Conservation (phyloP, 2,888 invertebrate genomes). For the Stramonita haemastoma region DNA sequence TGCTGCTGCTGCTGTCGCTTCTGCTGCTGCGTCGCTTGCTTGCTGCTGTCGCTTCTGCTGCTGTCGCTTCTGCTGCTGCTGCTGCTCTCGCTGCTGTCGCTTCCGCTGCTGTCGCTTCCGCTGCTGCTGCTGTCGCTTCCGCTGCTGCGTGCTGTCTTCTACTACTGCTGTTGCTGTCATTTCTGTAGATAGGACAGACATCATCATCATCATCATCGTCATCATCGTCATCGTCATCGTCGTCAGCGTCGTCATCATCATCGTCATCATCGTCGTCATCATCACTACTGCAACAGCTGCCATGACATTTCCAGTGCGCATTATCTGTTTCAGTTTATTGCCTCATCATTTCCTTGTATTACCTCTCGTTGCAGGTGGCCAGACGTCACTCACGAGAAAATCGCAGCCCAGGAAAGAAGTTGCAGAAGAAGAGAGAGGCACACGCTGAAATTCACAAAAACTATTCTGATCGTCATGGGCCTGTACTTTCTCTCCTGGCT, state of each 20-base stretch:
- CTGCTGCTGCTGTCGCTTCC: too few species aligned
- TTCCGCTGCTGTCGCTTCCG: too few species aligned
- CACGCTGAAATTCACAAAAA: constrained; percentile 45
- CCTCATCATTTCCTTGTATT: not conserved
- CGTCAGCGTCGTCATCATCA: not conserved
- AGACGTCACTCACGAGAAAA: constrained; percentile 40
- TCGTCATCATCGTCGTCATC: not conserved
- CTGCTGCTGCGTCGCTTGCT: too few species aligned
- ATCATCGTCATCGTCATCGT: not conserved
- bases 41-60: too few species aligned
- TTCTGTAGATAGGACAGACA: not conserved
- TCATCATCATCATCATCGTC: too few species aligned
- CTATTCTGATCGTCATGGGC: constrained; percentile 45
- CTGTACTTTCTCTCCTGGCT: constrained; percentile 14
- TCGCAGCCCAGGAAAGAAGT: constrained; percentile 32
- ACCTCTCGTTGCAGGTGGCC: constrained; percentile 39
- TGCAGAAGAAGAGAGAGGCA: not conserved
- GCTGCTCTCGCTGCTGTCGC: too few species aligned
- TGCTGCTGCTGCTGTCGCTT: too few species aligned
- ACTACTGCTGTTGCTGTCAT: not conserved
- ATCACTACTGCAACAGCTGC: not conserved
- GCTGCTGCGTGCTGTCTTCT: too few species aligned
- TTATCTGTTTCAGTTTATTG: not conserved
- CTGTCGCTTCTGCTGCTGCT: too few species aligned
- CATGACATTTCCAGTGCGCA: not conserved